These are phyloP conservation scores for Neomorphus geoffroyi DNA, from an alignment of 2,797 vertebrate genomes.

Conservation along the genomic window DNA sequence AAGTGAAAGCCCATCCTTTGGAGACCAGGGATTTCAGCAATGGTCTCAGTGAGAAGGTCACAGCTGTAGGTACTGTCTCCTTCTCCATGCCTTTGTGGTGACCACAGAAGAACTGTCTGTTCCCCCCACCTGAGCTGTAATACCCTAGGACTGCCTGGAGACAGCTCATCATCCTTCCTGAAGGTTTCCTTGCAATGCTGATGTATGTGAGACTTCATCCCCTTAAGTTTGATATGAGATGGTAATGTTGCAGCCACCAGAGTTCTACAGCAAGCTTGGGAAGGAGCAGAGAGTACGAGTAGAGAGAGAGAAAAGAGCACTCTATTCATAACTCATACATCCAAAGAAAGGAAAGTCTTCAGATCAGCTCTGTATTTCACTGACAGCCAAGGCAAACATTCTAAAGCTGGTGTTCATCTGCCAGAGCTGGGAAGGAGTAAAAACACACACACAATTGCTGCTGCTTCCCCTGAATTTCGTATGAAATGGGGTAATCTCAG, in stretches of 20 bases:
- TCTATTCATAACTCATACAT: background rate
- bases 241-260: background rate
- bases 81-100: background rate
- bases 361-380: background rate
- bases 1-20: background rate
- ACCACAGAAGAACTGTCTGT: background rate
- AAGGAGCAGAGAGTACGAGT: background rate
- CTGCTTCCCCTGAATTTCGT: constrained; percentile 7
- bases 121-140: background rate
- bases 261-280: background rate
- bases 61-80: background rate
- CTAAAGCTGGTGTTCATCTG: background rate
- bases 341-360: background rate
- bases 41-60: background rate
- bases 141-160: background rate
- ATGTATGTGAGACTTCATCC: background rate
- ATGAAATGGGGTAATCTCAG: background rate
- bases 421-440: background rate
- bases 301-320: background rate
- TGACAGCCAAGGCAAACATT: background rate
- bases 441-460: background rate
- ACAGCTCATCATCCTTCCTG: background rate
- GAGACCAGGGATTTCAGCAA: background rate
- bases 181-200: background rate
- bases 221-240: background rate